phyloP scores from a whole-genome alignment of 2,797 vertebrate species.

The Arnoldichthys spilopterus region DNA sequence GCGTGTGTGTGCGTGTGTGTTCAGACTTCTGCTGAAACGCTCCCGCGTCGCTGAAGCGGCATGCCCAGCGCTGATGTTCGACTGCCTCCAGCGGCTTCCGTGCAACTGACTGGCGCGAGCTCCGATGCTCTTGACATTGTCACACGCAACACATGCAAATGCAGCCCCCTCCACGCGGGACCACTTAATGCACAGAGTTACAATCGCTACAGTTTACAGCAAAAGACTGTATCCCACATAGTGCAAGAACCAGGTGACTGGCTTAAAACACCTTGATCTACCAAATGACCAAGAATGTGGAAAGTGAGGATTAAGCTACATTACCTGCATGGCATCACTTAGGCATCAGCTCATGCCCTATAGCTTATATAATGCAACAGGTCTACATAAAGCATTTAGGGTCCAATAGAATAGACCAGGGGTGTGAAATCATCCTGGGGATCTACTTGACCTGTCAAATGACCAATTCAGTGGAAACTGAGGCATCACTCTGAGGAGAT shows the following conservation, averaged over 20 bases:
- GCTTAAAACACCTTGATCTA: background rate
- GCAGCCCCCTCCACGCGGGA: background rate
- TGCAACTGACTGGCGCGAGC: conserved; percentile 6
- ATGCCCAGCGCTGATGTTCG: conserved; percentile 62
- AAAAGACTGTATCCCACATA: background rate
- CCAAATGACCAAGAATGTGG: too few species aligned
- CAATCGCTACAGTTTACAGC: background rate
- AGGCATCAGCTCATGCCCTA: too few species aligned
- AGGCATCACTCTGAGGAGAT: background rate
- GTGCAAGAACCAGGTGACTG: background rate
- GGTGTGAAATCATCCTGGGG: too few species aligned
- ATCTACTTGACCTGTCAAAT: background rate
- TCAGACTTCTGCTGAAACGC: conserved; percentile 67
- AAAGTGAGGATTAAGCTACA: too few species aligned
- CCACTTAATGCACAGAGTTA: background rate
- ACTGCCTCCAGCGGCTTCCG: conserved; percentile 73
- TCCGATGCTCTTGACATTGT: conserved; percentile 3
- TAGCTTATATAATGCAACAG: too few species aligned
- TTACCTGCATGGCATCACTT: too few species aligned
- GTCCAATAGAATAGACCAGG: too few species aligned
- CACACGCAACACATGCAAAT: conserved; percentile 34
- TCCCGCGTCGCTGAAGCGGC: background rate
- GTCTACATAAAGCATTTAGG: too few species aligned
- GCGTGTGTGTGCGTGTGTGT: conserved; percentile 37
- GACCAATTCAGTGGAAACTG: background rate